Evolutionary conservation across 1,140 invertebrate genomes (phyloP), one percentile per base, ranked within the genome.

Genomic region (Sarcophaga peregrina): DNA sequence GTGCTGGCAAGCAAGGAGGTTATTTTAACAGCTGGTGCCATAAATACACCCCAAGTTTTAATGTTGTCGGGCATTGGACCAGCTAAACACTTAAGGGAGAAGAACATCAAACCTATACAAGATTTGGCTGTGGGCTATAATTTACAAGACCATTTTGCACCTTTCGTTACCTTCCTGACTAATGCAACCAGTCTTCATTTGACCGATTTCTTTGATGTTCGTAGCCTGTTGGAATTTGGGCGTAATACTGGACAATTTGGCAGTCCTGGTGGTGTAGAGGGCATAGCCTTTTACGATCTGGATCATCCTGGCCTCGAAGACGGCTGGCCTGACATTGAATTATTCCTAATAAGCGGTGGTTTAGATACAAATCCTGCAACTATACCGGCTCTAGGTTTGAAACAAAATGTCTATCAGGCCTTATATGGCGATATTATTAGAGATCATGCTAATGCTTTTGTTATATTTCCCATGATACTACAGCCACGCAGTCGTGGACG

Each of bases 11-110:
- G 90, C 72, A 95, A 93, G 86, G 96, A 97, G 91, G 93, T 97
- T 0, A 95, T 97, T 15, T 20, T 96, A 5, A 94, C 94, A 50
- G 95, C 93, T 0, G 96, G 95, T 1, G 92, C 95, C 0, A 93
- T 96, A 2, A 95, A 95, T 84, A 94, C 94, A 0, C 94, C 95
- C 0, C 95, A 96, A 85, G 84, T 97, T 3, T 90, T 97, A 2
- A 96, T 97, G 95, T 86, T 97, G 0, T 95, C 95, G 4, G 96
- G 96, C 3, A 92, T 97, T 17, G 96, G 96, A 11, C 95, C 95
- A 0, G 92, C 88, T 25, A 90, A 93, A 68, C 95, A 97, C 88
- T 91, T 97, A 15, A 86, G 91, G 62, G 86, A 92, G 15, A 84
- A 93, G 68, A 92, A 91, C 15, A 94, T 96, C 50, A 91, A 92